Conservation (phyloP, 2,888 invertebrate genomes). For the Monopis laevigella region DNA sequence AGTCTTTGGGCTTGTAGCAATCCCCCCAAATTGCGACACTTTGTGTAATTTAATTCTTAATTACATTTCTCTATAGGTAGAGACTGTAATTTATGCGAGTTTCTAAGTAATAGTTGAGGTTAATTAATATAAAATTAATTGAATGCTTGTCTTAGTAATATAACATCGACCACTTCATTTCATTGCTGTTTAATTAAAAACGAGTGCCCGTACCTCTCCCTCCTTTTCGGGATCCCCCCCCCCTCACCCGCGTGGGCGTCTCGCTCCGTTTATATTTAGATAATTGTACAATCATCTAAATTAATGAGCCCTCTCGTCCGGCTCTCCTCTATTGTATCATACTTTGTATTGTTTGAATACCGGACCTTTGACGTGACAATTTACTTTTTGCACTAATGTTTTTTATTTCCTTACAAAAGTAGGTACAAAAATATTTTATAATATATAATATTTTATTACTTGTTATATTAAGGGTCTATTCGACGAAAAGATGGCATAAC, state of each 20-base stretch:
- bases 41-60: no score
- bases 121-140: conserved; percentile 52
- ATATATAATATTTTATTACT: neutral
- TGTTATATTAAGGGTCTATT: no score
- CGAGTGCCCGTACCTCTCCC: conserved; percentile 58
- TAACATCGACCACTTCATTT: conserved; percentile 67
- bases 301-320: conserved; percentile 67
- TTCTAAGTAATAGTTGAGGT: neutral
- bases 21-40: no score
- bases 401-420: no score
- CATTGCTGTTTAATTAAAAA: conserved; percentile 67
- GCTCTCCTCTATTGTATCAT: conserved; percentile 59
- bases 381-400: no score
- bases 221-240: conserved; percentile 60
- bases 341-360: conserved; percentile 39
- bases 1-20: no score
- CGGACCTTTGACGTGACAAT: conserved; percentile 46
- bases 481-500: no score
- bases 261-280: conserved; percentile 67
- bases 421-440: neutral
- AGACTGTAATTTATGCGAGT: neutral
- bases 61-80: no score
- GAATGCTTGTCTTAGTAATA: conserved; percentile 67
- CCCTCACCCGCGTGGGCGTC: conserved; percentile 50
- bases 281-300: conserved; percentile 69